Evolutionary conservation across 2,797 vertebrate species (phyloP), one percentile per base, ranked within the genome.

Genomic region (Yasuhikotakia modesta): DNA sequence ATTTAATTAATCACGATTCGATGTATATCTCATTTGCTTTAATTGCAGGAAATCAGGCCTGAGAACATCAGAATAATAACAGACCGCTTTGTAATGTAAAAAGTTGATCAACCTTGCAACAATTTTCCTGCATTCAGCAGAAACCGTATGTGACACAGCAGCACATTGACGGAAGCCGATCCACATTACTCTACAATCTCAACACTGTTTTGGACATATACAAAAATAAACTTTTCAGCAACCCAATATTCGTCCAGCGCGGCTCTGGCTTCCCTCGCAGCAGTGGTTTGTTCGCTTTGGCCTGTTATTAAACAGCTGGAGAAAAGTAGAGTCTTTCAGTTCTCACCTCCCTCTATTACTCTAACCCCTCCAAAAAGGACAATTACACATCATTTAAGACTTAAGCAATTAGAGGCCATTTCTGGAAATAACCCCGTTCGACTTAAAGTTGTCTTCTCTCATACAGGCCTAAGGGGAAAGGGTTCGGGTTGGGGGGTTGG

Each of bases 361-460:
- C 90, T 89, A 91, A 90, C 86, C 79, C 85, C 87, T 83, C 88
- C 87, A 72, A 80, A 79, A 13, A 67, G 85, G 70, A 92, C 91
- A 95, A 94, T 94, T 93, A 94, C 93, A 94, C 89, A 90, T 93
- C 92, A 93, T 94, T 96, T 94, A 91, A 92, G 90, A 93, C 82
- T 92, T 92, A 93, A 90, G 88, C 92, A 93, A 93, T 93, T 93
- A 92, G 91, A 78, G 81, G 80, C 87, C 90, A 88, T 91, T 92
- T 93, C 89, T 91, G 90, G 90, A 93, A 93, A 91, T 88, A 82
- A 78, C 88, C 39, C 78, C 79, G 68, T 83, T 70, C 78, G 70
- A 85, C 86, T 88, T 83, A 82, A 87, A 88, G 77, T 84, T 80
- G 79, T 22, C 68, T 81, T 88, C 81, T 86, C 85, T 82, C 2